Conservation (phyloP, 2,113 vertebrate species). For the Oncorhynchus clarkii region DNA sequence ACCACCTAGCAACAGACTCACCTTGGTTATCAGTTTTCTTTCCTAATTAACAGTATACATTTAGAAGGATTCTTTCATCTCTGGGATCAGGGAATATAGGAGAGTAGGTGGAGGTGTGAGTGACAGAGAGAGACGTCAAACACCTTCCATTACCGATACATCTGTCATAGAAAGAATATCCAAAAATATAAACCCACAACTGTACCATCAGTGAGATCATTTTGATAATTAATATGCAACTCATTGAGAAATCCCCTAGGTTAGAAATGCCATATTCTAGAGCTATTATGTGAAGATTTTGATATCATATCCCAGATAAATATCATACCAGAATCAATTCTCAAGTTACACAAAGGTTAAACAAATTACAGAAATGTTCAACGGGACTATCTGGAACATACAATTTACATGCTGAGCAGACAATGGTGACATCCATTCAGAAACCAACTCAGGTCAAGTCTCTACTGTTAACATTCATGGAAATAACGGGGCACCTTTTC, state of each 20-base stretch:
- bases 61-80: conserved; percentile 26
- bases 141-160: neutral
- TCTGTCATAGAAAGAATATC: neutral
- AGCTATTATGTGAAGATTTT: neutral
- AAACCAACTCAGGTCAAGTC: neutral
- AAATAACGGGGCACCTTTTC: no score
- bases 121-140: neutral
- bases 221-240: neutral
- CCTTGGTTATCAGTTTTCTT: conserved; percentile 49
- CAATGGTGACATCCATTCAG: neutral
- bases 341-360: no score
- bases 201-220: no score
- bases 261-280: neutral
- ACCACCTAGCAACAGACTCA: conserved; percentile 75
- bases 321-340: no score
- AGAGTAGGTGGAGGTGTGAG: conserved; percentile 5
- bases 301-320: neutral
- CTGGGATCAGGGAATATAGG: conserved; percentile 13
- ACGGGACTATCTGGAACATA: no score
- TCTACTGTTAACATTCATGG: no score
- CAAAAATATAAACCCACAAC: no score
- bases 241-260: neutral
- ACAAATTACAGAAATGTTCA: no score
- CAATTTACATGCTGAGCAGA: no score
- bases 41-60: conserved; percentile 50